Base-by-base conservation (phyloP, 1,140 invertebrate genomes). In the Drosophila parvula region DNA sequence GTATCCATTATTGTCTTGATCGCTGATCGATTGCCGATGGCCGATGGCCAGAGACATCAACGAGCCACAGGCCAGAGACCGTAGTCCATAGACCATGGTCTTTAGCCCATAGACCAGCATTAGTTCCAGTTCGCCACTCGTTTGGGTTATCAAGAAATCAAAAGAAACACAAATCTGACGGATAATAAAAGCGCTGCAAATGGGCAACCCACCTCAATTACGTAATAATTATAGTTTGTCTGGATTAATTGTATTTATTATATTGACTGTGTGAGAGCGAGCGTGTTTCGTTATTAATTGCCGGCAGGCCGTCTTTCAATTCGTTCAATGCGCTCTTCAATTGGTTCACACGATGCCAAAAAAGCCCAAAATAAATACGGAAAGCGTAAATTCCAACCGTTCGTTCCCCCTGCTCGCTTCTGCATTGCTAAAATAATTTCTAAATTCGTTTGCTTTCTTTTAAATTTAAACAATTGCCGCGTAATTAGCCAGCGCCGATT, bases 191-290 rank as follows among this genome's bases (percentile, higher is more conserved):
- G 57, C 51, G 44, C 50, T 62, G 63, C 65, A 69, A 69, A 69
- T 74, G 63, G 44, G 64, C 65, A 77, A 28, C 50, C 78, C 79
- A 85, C 78, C 74, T 71, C 70, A 85, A 85, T 85, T 80, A 86
- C 78, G 78, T 75, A 85, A 85, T 81, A 85, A 78, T 85, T 85
- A 85, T 85, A 75, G 71, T 71, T 75, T 71, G 71, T 18, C 63
- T 76, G 67, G 48, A 43, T 78, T 78, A 71, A 78, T 76, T 82
- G 60, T 76, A 71, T 82, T 78, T 44, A 75, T 75, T 77, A 74
- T 74, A 74, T 74, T 74, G 74, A 58, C 59, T 78, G 65, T 78
- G 50, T 36, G 51, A 38, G 51, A 38, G 48, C 11, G 53, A 51
- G 59, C 47, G 50, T 69, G 65, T 56, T 74, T 79, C 48, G 57